Conservation (phyloP, 1,140 invertebrate genomes). For the Meteorus sp. region DNA sequence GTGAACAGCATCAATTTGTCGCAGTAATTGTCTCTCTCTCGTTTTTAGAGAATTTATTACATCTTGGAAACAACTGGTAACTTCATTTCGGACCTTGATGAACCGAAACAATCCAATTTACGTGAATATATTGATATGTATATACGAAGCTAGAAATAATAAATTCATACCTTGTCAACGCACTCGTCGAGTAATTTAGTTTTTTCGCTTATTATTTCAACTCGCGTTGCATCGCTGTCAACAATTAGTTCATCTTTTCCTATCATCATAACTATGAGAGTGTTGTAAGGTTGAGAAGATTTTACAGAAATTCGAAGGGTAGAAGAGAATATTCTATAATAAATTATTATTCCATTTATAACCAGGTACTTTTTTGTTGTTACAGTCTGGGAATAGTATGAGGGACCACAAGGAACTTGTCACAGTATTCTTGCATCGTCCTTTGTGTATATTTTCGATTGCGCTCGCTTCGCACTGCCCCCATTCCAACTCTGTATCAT, state of each 20-base stretch:
- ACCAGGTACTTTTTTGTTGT: no score
- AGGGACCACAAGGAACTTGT: no score
- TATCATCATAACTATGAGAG: slow-evolving; percentile 1
- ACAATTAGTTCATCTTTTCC: background rate
- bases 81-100: slow-evolving; percentile 56
- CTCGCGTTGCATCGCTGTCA: slow-evolving; percentile 21
- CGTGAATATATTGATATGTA: background rate
- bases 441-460: no score
- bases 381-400: no score
- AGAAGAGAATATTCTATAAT: no score
- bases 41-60: slow-evolving; percentile 52
- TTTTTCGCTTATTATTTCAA: slow-evolving; percentile 47
- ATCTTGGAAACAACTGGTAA: slow-evolving; percentile 56
- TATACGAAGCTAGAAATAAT: background rate
- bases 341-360: no score
- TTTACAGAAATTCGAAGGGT: background rate
- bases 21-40: slow-evolving; percentile 59
- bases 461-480: no score
- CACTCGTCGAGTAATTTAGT: slow-evolving; percentile 42
- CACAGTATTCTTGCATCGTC: no score
- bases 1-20: slow-evolving; percentile 61
- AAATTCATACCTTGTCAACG: slow-evolving; percentile 39
- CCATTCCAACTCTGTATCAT: no score
- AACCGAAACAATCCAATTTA: slow-evolving; percentile 19
- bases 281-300: background rate